Percentiles rank a stretch among this genome's conserved stretches.
These are phyloP conservation scores for Pyrgus malvae DNA, from an alignment of 2,888 invertebrate species.

Conservation along the genomic window DNA sequence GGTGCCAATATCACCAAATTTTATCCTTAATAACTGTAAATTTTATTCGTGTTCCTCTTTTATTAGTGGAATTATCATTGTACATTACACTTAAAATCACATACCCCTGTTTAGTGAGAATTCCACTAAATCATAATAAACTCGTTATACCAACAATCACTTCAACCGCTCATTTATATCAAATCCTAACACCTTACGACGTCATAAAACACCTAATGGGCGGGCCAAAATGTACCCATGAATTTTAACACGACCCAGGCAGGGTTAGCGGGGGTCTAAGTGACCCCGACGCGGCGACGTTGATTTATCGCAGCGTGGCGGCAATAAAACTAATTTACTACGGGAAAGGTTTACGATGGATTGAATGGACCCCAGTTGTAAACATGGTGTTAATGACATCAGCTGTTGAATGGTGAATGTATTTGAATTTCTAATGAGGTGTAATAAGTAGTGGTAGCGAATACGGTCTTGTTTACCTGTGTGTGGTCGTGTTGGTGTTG, in stretches of 20 bases:
- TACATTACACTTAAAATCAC: too few relatives aligned
- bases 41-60: too few relatives aligned
- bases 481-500: too few relatives aligned
- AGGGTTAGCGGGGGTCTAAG: constrained; percentile 36
- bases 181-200: constrained; percentile 43
- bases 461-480: too few relatives aligned
- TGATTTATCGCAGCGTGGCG: constrained; percentile 41
- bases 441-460: too few relatives aligned
- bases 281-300: constrained; percentile 32
- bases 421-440: neutral
- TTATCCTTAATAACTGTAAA: too few relatives aligned
- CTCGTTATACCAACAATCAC: too few relatives aligned
- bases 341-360: constrained; percentile 32
- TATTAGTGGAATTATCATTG: too few relatives aligned
- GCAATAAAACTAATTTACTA: constrained; percentile 47
- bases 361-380: neutral
- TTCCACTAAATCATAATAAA: too few relatives aligned
- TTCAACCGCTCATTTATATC: too few relatives aligned
- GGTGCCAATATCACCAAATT: too few relatives aligned
- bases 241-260: constrained; percentile 38
- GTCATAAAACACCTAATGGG: constrained; percentile 38
- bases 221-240: constrained; percentile 39
- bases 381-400: constrained; percentile 5
- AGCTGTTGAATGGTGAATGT: neutral
- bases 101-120: too few relatives aligned